Conservation (phyloP, 2,888 invertebrate genomes). For the Drosophila sordidapex region DNA sequence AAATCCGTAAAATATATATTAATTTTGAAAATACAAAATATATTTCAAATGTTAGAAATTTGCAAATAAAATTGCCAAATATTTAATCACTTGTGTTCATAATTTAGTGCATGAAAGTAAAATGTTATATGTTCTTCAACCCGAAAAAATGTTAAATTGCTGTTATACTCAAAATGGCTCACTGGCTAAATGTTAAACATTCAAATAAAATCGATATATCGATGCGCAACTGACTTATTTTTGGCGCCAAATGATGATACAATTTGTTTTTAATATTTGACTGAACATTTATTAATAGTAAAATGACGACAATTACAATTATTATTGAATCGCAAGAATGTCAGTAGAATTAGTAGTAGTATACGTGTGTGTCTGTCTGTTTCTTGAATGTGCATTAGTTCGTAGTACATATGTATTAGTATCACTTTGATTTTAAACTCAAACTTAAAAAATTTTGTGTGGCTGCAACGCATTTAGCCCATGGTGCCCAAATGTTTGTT, state of each 20-base stretch:
- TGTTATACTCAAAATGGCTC: conserved; percentile 13
- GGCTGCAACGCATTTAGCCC: conserved; percentile 45
- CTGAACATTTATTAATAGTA: conserved; percentile 65
- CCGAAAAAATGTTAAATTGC: not conserved
- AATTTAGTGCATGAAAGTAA: not conserved
- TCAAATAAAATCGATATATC: conserved; percentile 26
- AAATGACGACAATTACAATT: conserved; percentile 66
- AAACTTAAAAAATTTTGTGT: conserved; percentile 1
- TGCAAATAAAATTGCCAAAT: not conserved
- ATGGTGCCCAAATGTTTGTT: conserved; percentile 66
- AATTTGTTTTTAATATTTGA: conserved; percentile 20
- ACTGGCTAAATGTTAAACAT: not conserved
- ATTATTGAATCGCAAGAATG: conserved; percentile 65
- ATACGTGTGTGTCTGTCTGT: conserved; percentile 36
- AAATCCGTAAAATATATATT: not conserved
- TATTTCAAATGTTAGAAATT: not conserved
- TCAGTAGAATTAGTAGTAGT: conserved; percentile 44
- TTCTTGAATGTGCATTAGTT: conserved; percentile 53
- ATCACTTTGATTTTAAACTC: conserved; percentile 73
- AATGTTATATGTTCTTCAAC: not conserved
- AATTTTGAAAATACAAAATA: not conserved
- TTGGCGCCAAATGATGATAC: conserved; percentile 30
- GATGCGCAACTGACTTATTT: conserved; percentile 1
- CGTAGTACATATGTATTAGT: conserved; percentile 75
- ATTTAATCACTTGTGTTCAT: not conserved